Conservation (phyloP, 2,797 vertebrate species). For the Myiotriccus ornatus region DNA sequence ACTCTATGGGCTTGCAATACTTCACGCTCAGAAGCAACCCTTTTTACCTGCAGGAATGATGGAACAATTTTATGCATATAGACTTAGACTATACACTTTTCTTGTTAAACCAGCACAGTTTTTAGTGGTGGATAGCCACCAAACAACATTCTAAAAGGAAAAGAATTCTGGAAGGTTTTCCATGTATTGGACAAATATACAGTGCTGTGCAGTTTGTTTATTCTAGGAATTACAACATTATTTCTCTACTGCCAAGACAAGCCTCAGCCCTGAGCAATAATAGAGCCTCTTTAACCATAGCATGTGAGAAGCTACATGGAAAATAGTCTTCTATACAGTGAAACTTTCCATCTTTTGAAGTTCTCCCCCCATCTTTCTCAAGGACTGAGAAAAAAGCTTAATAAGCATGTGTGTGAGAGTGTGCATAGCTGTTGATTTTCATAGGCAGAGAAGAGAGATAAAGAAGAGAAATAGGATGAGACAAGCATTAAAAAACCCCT, state of each 20-base stretch:
- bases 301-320: background rate
- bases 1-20: background rate
- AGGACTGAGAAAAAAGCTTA: background rate
- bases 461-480: background rate
- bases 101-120: background rate
- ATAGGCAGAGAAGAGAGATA: background rate
- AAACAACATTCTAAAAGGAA: background rate
- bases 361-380: background rate
- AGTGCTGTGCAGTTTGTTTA: background rate
- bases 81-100: background rate
- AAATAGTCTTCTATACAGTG: background rate
- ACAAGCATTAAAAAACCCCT: background rate
- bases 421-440: background rate
- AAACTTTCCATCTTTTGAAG: background rate
- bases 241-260: background rate
- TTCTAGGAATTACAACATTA: background rate
- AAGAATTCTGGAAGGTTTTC: background rate
- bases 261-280: background rate
- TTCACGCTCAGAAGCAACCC: background rate
- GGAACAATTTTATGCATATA: background rate
- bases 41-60: background rate
- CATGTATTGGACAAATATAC: background rate
- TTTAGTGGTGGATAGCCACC: background rate
- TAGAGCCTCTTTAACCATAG: background rate
- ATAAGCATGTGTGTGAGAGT: background rate